Conservation (phyloP, 2,888 invertebrate genomes). For the Mythimna ferrago region DNA sequence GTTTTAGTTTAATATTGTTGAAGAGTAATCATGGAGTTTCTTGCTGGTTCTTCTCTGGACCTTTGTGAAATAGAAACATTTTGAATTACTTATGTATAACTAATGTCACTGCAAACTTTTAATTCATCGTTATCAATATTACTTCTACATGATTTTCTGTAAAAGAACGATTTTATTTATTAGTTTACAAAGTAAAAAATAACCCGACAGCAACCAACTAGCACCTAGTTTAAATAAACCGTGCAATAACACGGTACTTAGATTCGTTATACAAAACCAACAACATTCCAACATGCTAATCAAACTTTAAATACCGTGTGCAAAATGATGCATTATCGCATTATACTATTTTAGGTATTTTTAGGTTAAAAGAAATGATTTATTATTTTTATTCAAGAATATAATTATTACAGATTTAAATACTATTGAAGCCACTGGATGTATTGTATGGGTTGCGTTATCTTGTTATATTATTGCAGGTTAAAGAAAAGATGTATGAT, state of each 20-base stretch:
- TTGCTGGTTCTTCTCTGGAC: too few species aligned
- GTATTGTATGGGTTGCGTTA: too few species aligned
- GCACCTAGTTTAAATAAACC: constrained; percentile 10
- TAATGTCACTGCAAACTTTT: background rate
- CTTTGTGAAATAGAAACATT: too few species aligned
- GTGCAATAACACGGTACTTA: constrained; percentile 12
- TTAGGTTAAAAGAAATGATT: too few species aligned
- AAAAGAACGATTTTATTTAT: background rate
- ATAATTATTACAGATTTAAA: too few species aligned
- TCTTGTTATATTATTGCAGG: too few species aligned
- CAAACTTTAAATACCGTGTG: constrained; percentile 1
- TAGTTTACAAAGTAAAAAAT: background rate
- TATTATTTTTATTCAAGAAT: too few species aligned
- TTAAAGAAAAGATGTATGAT: too few species aligned
- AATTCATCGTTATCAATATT: too few species aligned
- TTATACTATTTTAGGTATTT: background rate
- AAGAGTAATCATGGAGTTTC: too few species aligned
- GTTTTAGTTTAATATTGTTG: background rate
- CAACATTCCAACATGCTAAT: constrained; percentile 5
- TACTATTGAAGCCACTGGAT: too few species aligned
- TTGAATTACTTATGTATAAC: background rate
- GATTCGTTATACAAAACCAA: constrained; percentile 20
- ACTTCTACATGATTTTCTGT: background rate
- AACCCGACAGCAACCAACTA: background rate
- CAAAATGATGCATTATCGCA: constrained; percentile 5